Conservation (phyloP, 2,888 invertebrate species). For the Apamea sordens region DNA sequence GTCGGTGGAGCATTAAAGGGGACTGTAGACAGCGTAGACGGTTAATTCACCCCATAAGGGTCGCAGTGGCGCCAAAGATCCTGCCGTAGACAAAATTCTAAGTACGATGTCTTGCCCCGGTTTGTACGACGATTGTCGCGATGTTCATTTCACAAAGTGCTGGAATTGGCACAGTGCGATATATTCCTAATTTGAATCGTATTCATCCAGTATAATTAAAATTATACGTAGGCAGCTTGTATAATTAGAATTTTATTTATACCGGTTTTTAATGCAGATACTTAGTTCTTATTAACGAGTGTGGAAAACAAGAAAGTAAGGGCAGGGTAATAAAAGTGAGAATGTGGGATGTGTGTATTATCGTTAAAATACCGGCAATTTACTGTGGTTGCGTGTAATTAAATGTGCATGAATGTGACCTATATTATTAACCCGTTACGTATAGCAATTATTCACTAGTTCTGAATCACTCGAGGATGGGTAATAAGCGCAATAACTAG, state of each 20-base stretch:
- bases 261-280: constrained; percentile 21
- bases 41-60: constrained; percentile 90
- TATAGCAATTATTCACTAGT: constrained; percentile 33
- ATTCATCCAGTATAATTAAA: constrained; percentile 32
- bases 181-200: constrained; percentile 48
- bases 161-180: constrained; percentile 61
- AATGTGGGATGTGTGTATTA: constrained; percentile 31
- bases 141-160: constrained; percentile 66
- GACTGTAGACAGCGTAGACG: constrained; percentile 84
- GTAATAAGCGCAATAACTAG: not conserved
- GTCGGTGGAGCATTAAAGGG: constrained; percentile 89
- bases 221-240: constrained; percentile 20
- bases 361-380: constrained; percentile 24
- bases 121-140: constrained; percentile 67
- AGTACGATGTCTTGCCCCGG: constrained; percentile 81
- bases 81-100: constrained; percentile 89
- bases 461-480: constrained; percentile 41
- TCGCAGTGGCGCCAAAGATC: constrained; percentile 88
- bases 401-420: constrained; percentile 53
- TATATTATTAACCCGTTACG: constrained; percentile 52
- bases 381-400: constrained; percentile 35
- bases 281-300: constrained; percentile 28
- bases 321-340: constrained; percentile 47
- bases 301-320: constrained; percentile 42
- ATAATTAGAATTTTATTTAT: constrained; percentile 18